Conservation (phyloP, 1,140 invertebrate genomes). For the Mylabris phalerata region DNA sequence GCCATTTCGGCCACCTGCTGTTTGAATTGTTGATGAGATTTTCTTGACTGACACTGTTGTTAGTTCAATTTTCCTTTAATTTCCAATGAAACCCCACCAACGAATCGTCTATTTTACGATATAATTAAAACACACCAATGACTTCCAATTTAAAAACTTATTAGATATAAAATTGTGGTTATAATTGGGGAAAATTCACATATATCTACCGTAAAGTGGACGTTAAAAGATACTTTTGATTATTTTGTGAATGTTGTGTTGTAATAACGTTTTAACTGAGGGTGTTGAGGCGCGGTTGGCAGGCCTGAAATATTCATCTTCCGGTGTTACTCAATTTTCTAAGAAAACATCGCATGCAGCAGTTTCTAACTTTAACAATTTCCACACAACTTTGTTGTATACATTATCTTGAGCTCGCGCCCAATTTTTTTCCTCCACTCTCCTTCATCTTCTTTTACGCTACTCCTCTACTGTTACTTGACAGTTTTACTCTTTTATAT, state of each 20-base stretch:
- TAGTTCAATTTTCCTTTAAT: no score
- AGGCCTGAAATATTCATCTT: conserved; percentile 30
- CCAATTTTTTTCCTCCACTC: no score
- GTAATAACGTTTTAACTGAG: conserved; percentile 19
- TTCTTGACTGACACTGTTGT: no score
- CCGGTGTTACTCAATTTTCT: conserved; percentile 30
- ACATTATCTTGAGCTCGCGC: conserved; percentile 23
- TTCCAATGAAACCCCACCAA: no score
- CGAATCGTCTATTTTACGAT: no score
- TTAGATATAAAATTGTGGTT: background rate
- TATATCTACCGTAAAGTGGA: background rate
- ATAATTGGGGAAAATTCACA: background rate
- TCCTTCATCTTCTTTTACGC: background rate
- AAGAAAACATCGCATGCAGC: conserved; percentile 32
- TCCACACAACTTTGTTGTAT: conserved; percentile 31
- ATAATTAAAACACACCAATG: no score
- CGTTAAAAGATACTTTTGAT: background rate
- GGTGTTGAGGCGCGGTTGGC: conserved; percentile 19
- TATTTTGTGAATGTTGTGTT: conserved; percentile 8
- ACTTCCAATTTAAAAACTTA: no score
- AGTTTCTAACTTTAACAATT: conserved; percentile 32
- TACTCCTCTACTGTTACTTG: no score
- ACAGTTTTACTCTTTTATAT: no score
- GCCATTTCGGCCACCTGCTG: no score
- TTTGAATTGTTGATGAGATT: no score